phyloP scores from a whole-genome alignment of 1,140 invertebrate genomes.

The Drosophila biarmipes region DNA sequence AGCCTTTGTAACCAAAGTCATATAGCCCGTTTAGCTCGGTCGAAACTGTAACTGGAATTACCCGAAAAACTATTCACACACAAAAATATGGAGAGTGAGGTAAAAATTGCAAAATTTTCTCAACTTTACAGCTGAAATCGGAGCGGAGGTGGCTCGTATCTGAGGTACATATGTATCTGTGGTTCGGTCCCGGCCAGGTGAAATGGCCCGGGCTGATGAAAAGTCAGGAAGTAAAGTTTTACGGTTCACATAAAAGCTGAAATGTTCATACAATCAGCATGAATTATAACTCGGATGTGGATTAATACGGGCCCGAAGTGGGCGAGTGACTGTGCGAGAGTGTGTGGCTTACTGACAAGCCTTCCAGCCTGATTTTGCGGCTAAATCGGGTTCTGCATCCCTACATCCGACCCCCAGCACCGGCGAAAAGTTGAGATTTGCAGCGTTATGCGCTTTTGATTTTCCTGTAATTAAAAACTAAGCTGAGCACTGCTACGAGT shows the following conservation, averaged over 20 bases:
- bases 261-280: conserved; percentile 83
- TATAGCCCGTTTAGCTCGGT: conserved; percentile 33
- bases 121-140: conserved; percentile 33
- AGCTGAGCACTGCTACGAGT: conserved; percentile 10
- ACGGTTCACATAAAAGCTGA: conserved; percentile 82
- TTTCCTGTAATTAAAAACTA: conserved; percentile 56
- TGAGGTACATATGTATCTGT: conserved; percentile 34
- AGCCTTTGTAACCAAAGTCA: conserved; percentile 56
- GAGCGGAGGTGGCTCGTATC: conserved; percentile 18
- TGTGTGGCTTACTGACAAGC: conserved; percentile 44
- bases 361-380: conserved; percentile 33
- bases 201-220: conserved; percentile 59
- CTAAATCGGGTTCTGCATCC: conserved; percentile 2
- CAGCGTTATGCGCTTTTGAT: conserved; percentile 51
- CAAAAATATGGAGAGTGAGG: conserved; percentile 53
- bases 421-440: conserved; percentile 32
- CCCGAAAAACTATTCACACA: conserved; percentile 59
- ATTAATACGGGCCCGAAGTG: conserved; percentile 71
- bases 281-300: conserved; percentile 83
- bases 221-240: conserved; percentile 82
- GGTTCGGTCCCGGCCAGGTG: conserved; percentile 19
- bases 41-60: conserved; percentile 80
- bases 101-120: conserved; percentile 73
- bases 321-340: conserved; percentile 12
- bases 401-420: neutral